phyloP scores from a whole-genome alignment of 2,888 invertebrate genomes.

The Hemaris fuciformis region DNA sequence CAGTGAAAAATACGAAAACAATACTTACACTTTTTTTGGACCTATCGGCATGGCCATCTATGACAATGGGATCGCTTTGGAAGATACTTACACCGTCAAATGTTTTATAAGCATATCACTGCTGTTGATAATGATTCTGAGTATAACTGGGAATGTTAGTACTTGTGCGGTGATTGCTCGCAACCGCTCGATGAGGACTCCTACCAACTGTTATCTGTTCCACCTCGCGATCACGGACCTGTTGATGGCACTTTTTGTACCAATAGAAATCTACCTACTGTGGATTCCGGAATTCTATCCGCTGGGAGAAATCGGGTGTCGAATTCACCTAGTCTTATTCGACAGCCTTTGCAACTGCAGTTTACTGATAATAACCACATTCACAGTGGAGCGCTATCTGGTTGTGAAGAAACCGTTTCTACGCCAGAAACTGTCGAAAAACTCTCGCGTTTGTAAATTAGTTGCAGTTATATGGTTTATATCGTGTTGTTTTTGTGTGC shows the following conservation, averaged over 20 bases:
- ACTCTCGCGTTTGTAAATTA: constrained; percentile 89
- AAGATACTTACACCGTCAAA: constrained; percentile 82
- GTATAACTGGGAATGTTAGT: constrained; percentile 87
- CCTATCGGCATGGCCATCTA: constrained; percentile 58
- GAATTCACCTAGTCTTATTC: constrained; percentile 86
- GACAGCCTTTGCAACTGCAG: constrained; percentile 92
- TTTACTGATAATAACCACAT: constrained; percentile 91
- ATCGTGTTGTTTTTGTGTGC: constrained; percentile 86
- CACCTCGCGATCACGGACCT: constrained; percentile 89
- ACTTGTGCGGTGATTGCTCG: constrained; percentile 88
- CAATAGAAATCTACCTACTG: constrained; percentile 88
- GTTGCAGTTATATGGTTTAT: constrained; percentile 87
- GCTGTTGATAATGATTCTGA: constrained; percentile 84
- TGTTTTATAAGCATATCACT: constrained; percentile 77
- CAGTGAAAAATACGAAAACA: constrained; percentile 43
- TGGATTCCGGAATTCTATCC: constrained; percentile 89
- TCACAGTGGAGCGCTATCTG: constrained; percentile 92
- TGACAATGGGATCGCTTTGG: constrained; percentile 56
- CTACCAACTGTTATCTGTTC: constrained; percentile 91
- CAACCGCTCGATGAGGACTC: constrained; percentile 89
- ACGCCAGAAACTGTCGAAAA: constrained; percentile 88
- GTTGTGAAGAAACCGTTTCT: constrained; percentile 92
- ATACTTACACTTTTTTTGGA: constrained; percentile 58
- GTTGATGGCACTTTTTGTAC: constrained; percentile 86
- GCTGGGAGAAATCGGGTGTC: constrained; percentile 89